Percentiles rank a stretch among this genome's conserved stretches.
Conservation (phyloP, 2,888 invertebrate genomes). For the Ormyrus rosae region DNA sequence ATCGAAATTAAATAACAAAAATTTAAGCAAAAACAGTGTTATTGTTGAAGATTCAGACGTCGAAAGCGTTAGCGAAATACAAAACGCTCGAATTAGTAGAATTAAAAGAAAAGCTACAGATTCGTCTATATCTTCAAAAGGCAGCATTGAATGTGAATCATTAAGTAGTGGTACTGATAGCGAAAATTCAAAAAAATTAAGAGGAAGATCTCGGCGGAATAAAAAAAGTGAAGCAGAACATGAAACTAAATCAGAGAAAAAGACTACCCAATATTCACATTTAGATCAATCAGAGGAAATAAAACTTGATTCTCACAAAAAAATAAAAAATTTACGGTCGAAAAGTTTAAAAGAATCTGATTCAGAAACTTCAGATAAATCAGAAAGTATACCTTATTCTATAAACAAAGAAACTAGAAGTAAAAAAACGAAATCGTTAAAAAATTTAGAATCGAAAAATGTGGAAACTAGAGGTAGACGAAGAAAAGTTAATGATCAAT, state of each 20-base stretch:
- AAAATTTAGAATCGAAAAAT: not conserved
- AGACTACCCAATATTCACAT: slow-evolving; percentile 21
- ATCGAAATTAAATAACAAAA: not conserved
- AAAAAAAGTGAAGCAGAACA: not conserved
- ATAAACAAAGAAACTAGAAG: not conserved
- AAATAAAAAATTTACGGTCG: not conserved
- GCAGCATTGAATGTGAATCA: not conserved
- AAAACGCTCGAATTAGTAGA: not conserved
- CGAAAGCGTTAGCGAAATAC: not conserved
- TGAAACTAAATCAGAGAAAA: not conserved
- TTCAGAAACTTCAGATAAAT: slow-evolving; percentile 21
- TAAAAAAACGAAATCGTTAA: not conserved
- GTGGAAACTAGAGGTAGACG: not conserved
- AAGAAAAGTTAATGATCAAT: slow-evolving; percentile 19
- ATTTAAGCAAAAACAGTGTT: slow-evolving; percentile 41
- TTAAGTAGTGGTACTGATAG: not conserved
- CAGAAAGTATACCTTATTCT: not conserved
- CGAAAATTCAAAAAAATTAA: not conserved
- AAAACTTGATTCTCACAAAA: not conserved
- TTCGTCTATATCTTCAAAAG: slow-evolving; percentile 1
- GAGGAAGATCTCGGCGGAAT: slow-evolving; percentile 2
- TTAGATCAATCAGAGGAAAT: slow-evolving; percentile 11
- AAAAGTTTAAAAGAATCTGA: slow-evolving; percentile 30
- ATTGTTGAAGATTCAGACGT: slow-evolving; percentile 18
- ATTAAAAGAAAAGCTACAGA: slow-evolving; percentile 6